Evolutionary conservation across 2,113 vertebrate species (phyloP).

Genomic region (Glaucomys volans): DNA sequence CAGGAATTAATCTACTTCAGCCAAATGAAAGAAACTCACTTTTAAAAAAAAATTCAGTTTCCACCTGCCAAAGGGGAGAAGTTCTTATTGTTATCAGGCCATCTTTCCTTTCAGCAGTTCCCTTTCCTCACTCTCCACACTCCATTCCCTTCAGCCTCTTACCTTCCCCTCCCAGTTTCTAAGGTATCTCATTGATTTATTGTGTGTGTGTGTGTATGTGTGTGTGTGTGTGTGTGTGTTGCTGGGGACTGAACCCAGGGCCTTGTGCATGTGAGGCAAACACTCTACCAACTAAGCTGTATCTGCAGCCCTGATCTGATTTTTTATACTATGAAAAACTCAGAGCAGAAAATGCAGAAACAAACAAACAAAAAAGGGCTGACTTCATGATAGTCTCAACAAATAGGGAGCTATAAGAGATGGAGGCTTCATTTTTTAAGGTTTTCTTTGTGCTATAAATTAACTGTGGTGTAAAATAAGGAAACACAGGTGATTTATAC

Average conservation of each 20-base stretch:
- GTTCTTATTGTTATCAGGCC: no score
- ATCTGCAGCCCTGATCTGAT: not conserved
- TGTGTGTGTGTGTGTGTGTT: no score
- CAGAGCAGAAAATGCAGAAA: not conserved
- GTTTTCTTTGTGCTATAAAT: not conserved
- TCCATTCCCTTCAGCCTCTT: accelerated
- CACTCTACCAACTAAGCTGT: no score
- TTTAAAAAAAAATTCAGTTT: not conserved
- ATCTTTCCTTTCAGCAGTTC: not conserved
- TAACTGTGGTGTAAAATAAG: not conserved
- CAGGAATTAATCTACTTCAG: not conserved
- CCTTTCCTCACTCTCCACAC: not conserved
- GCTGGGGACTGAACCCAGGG: no score
- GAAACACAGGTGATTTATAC: not conserved
- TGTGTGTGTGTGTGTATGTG: no score
- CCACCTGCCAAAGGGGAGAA: not conserved
- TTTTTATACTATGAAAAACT: constrained; percentile 33
- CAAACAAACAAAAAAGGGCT: not conserved
- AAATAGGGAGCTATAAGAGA: not conserved
- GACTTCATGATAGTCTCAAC: not conserved
- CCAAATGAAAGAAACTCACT: not conserved
- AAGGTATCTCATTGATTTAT: not conserved
- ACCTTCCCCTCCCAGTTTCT: not conserved
- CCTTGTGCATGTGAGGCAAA: no score
- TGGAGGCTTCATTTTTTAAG: not conserved